A percentile compares a stretch with the other conserved stretches of the same genome.
These are phyloP conservation scores for Zosterops hypoxanthus DNA, from an alignment of 2,113 vertebrate species.

Conservation along the genomic window DNA sequence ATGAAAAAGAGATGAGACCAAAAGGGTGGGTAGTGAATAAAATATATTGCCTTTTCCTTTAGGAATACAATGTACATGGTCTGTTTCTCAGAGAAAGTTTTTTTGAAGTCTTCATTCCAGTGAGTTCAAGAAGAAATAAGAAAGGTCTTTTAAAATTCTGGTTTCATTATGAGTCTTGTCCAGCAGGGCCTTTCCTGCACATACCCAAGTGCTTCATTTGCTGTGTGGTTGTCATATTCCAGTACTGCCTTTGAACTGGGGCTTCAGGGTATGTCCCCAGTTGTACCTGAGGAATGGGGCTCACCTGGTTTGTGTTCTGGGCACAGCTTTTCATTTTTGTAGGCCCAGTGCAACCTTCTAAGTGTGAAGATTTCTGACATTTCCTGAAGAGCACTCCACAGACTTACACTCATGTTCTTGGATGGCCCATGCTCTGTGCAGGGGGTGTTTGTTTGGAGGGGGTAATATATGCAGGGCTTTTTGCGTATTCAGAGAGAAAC, in stretches of 20 bases:
- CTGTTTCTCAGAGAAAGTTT: not conserved
- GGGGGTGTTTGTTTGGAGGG: not conserved
- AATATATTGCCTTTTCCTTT: not conserved
- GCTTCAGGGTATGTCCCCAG: not conserved
- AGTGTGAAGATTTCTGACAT: not conserved
- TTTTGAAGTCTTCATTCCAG: not conserved
- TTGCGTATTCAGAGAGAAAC: not conserved
- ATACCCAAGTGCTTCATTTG: not conserved
- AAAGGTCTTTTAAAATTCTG: not conserved
- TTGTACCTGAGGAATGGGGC: not conserved
- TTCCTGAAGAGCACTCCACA: not conserved
- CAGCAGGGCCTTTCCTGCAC: not conserved
- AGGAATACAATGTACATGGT: fast-evolving
- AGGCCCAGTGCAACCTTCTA: not conserved
- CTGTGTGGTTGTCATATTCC: fast-evolving
- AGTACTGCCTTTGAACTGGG: not conserved
- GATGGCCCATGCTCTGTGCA: not conserved
- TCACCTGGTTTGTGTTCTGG: not conserved
- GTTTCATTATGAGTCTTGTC: not conserved
- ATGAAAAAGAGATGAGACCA: not conserved
- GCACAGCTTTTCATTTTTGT: not conserved
- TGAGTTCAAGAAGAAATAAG: not conserved
- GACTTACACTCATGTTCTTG: fast-evolving
- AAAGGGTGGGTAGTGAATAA: not conserved
- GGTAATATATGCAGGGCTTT: not conserved